Evolutionary conservation across 2,797 vertebrate species (phyloP), one percentile per base, ranked within the genome.

Genomic region (Phoxinus dragarum): DNA sequence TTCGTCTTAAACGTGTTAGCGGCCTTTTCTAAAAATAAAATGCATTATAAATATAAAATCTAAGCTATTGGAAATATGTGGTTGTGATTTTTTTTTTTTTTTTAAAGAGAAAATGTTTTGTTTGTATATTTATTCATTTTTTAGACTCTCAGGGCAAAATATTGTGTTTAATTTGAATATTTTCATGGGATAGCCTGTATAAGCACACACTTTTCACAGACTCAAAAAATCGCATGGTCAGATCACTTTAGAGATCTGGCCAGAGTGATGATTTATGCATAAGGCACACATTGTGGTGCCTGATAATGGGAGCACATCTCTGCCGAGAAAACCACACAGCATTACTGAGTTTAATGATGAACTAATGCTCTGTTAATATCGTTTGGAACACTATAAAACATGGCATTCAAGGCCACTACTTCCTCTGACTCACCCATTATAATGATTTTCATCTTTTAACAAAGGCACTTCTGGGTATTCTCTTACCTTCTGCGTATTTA

Each of bases 281-380:
- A 80, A 86, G 78, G 67, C 64, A 88, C 76, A 75, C 47, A 64
- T 78, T 81, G 52, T 80, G 69, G 76, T 56, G 27, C 36, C 76
- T 79, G 23, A 54, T 86, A 88, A 88, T 78, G 83, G 80, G 42
- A 86, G 38, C 36, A 67, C 66, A 17, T 78, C 40, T 54, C 54
- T 83, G 69, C 71, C 71, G 74, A 44, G 31, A 89, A 87, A 72
- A 84, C 69, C 68, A 75, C 75, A 75, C 52, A 44, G 81, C 86
- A 87, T 87, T 87, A 88, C 80, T 42, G 72, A 81, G 74, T 71
- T 87, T 87, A 64, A 75, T 80, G 76, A 85, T 84, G 79, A 84
- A 73, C 73, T 54, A 66, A 75, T 61, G 83, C 61, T 12, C 49
- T 77, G 14, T 84, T 78, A 74, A 80, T 64, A 52, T 61, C 40